phyloP scores from a whole-genome alignment of 2,888 invertebrate genomes.

The Torymus texanus region DNA sequence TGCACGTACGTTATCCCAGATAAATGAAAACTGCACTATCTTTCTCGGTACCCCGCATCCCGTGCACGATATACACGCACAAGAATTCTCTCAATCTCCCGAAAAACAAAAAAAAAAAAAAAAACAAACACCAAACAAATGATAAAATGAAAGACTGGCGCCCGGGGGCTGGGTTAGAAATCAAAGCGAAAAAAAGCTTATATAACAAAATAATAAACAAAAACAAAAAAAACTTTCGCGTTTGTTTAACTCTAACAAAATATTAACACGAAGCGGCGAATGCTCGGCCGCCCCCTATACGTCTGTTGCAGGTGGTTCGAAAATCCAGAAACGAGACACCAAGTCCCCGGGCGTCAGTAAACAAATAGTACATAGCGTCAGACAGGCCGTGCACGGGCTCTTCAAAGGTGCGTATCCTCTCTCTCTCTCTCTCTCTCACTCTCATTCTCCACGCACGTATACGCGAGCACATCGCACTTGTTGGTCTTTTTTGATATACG shows the following conservation, averaged over 20 bases:
- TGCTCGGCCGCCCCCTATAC: slow-evolving; percentile 21
- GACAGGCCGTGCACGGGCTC: slow-evolving; percentile 59
- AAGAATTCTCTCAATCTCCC: no score
- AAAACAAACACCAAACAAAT: no score
- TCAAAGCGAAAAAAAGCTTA: background rate
- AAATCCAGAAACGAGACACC: slow-evolving; percentile 59
- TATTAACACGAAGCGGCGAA: slow-evolving; percentile 28
- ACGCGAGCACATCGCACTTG: background rate
- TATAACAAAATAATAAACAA: background rate
- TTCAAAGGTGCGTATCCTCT: slow-evolving; percentile 62
- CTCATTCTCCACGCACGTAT: background rate
- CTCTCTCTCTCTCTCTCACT: background rate
- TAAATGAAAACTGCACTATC: no score
- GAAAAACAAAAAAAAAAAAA: no score
- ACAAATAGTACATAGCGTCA: slow-evolving; percentile 61
- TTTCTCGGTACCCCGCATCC: no score
- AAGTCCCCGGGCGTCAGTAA: slow-evolving; percentile 65
- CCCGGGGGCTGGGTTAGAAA: slow-evolving; percentile 54
- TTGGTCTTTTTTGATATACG: background rate
- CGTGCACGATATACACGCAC: no score
- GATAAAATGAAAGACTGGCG: slow-evolving; percentile 47
- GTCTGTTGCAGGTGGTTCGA: slow-evolving; percentile 64
- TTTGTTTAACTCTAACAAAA: slow-evolving; percentile 3
- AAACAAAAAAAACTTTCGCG: slow-evolving; percentile 1
- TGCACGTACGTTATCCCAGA: no score